Evolutionary conservation across 2,888 invertebrate genomes (phyloP), one percentile per base, ranked within the genome.

Genomic region (Eupsilia transversa): DNA sequence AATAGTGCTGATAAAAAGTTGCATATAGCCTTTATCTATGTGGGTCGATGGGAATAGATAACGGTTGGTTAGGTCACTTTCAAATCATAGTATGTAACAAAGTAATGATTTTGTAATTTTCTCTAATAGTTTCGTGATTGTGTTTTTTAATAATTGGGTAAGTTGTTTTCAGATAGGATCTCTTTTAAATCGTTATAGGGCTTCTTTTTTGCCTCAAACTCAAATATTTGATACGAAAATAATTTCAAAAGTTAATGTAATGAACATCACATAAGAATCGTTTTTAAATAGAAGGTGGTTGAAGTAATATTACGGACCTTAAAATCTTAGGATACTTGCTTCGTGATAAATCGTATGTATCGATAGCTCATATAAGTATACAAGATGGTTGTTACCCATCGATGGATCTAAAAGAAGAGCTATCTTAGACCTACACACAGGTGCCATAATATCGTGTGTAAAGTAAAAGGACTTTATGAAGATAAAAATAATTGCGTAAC

Each of bases 21-120:
- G 57, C n/a, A n/a, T 83, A 81, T 68, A 74, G 59, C 9, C 7
- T 57, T 30, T 83, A 85, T 80, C 83, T 83, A 76, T 67, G 27
- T 84, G 72, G 84, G 86, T 85, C 86, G 83, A 80, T 80, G 54
- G 35, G 61, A 14, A 14, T 12, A 64, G 86, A 80, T 82, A 78
- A 78, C 56, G 9, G 23, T 33, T 30, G 17, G 35, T 20, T 30
- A 57, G 68, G 43, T 78, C 72, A 71, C 35, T 65, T 68, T 78
- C 66, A 61, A 69, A 61, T 61, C 33, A 67, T 70, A 52, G 30
- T 77, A n/a, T n/a, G n/a, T n/a, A 43, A 60, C 46, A 52, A 30
- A 3, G 41, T 54, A 71, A 67, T 57, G 20, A 52, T 30, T 41
- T 52, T 52, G 52, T 52, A 57, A 59, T 65, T 33, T 60, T 27